phyloP scores from a whole-genome alignment of 92 coral and sea anemone genomes.

The Montipora capitata region DNA sequence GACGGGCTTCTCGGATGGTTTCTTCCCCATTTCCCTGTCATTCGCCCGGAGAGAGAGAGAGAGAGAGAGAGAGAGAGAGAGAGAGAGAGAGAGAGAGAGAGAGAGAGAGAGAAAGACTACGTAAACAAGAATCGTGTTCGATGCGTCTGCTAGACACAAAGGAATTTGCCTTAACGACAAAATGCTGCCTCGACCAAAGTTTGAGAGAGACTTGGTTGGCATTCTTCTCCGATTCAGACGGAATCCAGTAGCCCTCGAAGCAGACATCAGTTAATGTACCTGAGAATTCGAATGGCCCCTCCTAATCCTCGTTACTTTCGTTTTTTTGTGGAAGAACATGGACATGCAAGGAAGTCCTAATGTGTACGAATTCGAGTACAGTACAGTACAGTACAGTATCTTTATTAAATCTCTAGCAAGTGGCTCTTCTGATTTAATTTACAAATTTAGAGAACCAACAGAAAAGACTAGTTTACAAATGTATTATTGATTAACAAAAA shows the following conservation, averaged over 20 bases:
- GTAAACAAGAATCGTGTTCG: slow-evolving; percentile 27
- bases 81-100: background rate
- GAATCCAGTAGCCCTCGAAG: slow-evolving; percentile 20
- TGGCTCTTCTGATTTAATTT: too few relatives aligned
- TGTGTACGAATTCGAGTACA: slow-evolving; percentile 7
- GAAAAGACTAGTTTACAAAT: too few relatives aligned
- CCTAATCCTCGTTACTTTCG: slow-evolving; percentile 15
- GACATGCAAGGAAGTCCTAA: slow-evolving; percentile 2
- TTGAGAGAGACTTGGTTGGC: slow-evolving; percentile 17
- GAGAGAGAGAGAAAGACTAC: background rate
- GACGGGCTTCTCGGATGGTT: background rate
- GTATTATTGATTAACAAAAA: background rate
- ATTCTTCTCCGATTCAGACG: slow-evolving; percentile 29
- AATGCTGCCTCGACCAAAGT: slow-evolving; percentile 17
- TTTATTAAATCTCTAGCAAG: too few relatives aligned
- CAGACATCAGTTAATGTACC: slow-evolving; percentile 27
- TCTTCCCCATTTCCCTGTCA: background rate
- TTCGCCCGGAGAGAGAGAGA: background rate
- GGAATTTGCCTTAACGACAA: background rate
- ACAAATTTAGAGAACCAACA: too few relatives aligned
- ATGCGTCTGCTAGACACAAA: slow-evolving; percentile 10
- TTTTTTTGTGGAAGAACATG: slow-evolving; percentile 40
- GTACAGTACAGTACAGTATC: too few relatives aligned
- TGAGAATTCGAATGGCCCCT: slow-evolving; percentile 16
- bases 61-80: too few relatives aligned